Conservation (phyloP, 2,888 invertebrate genomes). For the Dynastes tityus region DNA sequence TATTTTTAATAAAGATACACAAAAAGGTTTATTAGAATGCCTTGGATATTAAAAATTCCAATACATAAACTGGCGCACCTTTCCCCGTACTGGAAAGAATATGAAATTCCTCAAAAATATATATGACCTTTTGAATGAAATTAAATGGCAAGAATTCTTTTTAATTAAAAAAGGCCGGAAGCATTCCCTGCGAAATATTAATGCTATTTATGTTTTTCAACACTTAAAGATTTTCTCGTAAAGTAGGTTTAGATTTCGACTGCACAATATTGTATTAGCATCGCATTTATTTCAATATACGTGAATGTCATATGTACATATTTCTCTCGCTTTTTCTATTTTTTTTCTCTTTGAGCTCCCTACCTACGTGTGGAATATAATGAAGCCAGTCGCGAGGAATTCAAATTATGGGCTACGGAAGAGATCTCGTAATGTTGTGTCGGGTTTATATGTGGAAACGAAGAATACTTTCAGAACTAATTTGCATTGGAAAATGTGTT, state of each 20-base stretch:
- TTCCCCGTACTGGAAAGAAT: not conserved
- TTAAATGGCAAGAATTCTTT: not conserved
- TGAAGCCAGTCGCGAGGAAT: conserved; percentile 21
- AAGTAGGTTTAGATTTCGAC: no score
- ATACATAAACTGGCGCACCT: not conserved
- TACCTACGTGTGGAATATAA: conserved; percentile 18
- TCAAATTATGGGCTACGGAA: conserved; percentile 39
- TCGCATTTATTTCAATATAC: not conserved
- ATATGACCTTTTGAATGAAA: not conserved
- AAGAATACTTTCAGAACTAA: conserved; percentile 39
- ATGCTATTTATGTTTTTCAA: no score
- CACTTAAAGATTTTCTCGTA: no score
- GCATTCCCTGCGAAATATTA: no score
- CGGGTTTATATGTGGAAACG: conserved; percentile 28
- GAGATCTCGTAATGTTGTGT: conserved; percentile 9
- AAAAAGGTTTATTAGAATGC: not conserved
- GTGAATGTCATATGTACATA: not conserved
- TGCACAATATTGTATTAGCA: not conserved
- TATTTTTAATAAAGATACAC: no score
- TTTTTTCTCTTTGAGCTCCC: not conserved
- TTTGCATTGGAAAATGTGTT: conserved; percentile 43
- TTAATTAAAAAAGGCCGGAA: not conserved
- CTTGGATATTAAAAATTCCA: conserved; percentile 11
- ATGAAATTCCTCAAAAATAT: not conserved
- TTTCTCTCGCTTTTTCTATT: conserved; percentile 5